Conservation (phyloP, 2,797 vertebrate genomes). For the Galaxias olidus region DNA sequence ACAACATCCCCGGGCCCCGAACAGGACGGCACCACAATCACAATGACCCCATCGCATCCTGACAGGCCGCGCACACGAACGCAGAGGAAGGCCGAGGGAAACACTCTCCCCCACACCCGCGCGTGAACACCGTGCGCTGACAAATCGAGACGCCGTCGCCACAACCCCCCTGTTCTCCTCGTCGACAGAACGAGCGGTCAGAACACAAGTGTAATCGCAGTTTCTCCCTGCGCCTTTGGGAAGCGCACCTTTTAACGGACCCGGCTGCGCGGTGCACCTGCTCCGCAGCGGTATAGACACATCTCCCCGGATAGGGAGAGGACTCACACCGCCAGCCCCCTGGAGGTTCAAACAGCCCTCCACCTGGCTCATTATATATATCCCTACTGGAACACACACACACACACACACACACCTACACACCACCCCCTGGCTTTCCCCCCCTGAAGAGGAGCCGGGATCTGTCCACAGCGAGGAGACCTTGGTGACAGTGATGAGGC, state of each 20-base stretch:
- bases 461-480: constrained; percentile 41
- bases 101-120: no score
- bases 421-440: constrained; percentile 10
- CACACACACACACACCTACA: constrained; percentile 33
- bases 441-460: constrained; percentile 22
- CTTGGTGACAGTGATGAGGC: constrained; percentile 22
- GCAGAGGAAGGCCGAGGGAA: no score
- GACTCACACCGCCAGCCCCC: constrained; percentile 31
- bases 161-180: no score
- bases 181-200: no score
- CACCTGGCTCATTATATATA: constrained; percentile 45
- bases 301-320: constrained; percentile 26
- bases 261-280: constrained; percentile 41
- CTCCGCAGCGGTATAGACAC: constrained; percentile 34
- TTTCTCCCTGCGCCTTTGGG: not conserved
- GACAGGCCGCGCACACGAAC: no score
- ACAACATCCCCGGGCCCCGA: no score
- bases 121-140: no score
- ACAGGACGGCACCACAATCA: no score
- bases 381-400: constrained; percentile 28
- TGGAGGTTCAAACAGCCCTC: constrained; percentile 5
- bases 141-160: no score
- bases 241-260: not conserved
- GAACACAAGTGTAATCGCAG: not conserved
- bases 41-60: no score